Percentiles rank a stretch among this genome's conserved stretches.
These are phyloP conservation scores for Spodoptera frugiperda DNA, from an alignment of 1,140 invertebrate genomes.

Conservation along the genomic window DNA sequence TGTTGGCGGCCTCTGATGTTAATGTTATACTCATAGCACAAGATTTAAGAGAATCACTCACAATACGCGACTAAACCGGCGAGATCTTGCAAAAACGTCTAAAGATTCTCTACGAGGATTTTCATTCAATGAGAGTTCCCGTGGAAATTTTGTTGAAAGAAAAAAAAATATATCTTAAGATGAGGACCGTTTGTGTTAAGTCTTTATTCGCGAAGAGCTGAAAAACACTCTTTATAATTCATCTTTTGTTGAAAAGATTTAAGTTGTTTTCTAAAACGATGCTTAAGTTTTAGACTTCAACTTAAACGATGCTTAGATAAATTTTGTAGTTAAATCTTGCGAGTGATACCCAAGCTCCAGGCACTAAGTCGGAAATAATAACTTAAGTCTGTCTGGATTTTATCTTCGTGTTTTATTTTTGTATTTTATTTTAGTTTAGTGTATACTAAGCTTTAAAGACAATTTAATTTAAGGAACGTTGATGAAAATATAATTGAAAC, in stretches of 20 bases:
- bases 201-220: slow-evolving; percentile 21
- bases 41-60: slow-evolving; percentile 39
- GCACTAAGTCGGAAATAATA: not conserved
- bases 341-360: not conserved
- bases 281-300: slow-evolving; percentile 18
- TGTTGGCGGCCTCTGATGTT: not conserved
- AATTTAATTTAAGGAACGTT: no score
- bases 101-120: slow-evolving; percentile 36
- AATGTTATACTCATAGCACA: slow-evolving; percentile 22
- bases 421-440: no score
- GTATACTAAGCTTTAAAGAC: no score
- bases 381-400: not conserved
- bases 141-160: slow-evolving; percentile 38
- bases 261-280: slow-evolving; percentile 33
- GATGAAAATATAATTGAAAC: no score
- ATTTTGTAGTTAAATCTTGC: not conserved
- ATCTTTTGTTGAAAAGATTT: slow-evolving; percentile 32
- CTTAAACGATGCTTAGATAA: not conserved
- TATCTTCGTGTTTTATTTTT: no score
- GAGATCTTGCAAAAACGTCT: slow-evolving; percentile 33
- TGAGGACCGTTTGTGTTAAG: slow-evolving; percentile 38
- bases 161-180: slow-evolving; percentile 32
- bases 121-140: slow-evolving; percentile 42
- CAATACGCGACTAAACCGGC: slow-evolving; percentile 4
- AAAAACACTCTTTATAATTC: slow-evolving; percentile 25